phyloP scores from a whole-genome alignment of 64 coral and sea anemone species.

The Pachyseris speciosa region DNA sequence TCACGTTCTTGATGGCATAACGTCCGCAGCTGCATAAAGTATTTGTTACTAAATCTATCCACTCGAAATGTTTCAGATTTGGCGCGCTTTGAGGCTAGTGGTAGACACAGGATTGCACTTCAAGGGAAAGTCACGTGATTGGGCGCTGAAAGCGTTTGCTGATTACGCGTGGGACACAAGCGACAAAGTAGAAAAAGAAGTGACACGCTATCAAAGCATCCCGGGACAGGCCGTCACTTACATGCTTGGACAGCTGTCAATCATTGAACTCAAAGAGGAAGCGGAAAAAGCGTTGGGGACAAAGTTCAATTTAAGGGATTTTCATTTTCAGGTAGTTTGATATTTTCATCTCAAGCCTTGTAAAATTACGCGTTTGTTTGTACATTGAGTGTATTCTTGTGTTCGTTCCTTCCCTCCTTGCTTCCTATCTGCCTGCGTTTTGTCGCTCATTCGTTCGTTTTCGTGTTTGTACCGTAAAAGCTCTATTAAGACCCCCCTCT shows the following conservation, averaged over 20 bases:
- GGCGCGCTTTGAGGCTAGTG: not conserved
- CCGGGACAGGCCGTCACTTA: slow-evolving; percentile 39
- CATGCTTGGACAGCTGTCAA: slow-evolving; percentile 15
- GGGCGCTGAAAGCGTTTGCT: not conserved
- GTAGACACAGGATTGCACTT: slow-evolving; percentile 30
- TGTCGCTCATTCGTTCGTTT: too few species aligned
- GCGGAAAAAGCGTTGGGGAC: not conserved
- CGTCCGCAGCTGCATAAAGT: too few species aligned
- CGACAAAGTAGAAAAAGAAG: slow-evolving; percentile 3
- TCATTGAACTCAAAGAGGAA: slow-evolving; percentile 19
- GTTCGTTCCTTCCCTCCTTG: too few species aligned
- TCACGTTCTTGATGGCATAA: too few species aligned
- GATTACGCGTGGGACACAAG: slow-evolving; percentile 15
- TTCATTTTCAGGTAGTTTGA: slow-evolving; percentile 29
- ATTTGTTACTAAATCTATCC: too few species aligned
- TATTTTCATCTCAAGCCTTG: too few species aligned
- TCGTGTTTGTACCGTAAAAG: too few species aligned
- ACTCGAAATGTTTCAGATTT: too few species aligned
- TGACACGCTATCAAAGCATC: slow-evolving; percentile 32
- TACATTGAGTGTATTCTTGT: too few species aligned
- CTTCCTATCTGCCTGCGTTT: too few species aligned
- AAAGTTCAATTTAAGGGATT: slow-evolving; percentile 25
- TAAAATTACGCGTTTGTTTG: too few species aligned
- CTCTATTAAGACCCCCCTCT: too few species aligned
- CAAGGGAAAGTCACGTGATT: slow-evolving; percentile 18